phyloP scores from a whole-genome alignment of 2,113 vertebrate genomes.

The Suricata suricatta region DNA sequence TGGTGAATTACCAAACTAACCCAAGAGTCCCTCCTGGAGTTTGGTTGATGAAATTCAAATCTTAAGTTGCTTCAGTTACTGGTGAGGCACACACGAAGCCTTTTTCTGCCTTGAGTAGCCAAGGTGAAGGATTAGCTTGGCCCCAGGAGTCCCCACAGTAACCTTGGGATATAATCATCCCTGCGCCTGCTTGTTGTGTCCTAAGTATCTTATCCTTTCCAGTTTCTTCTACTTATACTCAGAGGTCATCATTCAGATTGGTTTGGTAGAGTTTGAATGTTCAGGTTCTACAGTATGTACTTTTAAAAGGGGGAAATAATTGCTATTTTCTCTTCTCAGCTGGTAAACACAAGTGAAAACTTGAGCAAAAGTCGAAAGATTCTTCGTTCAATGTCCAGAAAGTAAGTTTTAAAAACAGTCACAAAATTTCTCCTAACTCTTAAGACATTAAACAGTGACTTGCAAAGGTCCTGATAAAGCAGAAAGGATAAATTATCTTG shows the following conservation, averaged over 20 bases:
- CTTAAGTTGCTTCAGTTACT: conserved; percentile 25
- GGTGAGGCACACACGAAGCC: neutral
- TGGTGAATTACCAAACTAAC: neutral
- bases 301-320: conserved; percentile 46
- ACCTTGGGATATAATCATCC: neutral
- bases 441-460: conserved; percentile 9
- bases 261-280: neutral
- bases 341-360: conserved; percentile 95
- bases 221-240: neutral
- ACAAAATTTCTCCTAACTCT: neutral
- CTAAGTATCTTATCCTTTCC: neutral
- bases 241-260: conserved; percentile 8
- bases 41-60: conserved; percentile 41
- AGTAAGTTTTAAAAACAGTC: conserved; percentile 85
- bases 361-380: conserved; percentile 95
- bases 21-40: neutral
- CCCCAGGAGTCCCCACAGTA: neutral
- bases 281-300: conserved; percentile 9
- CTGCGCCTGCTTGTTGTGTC: neutral
- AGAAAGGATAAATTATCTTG: neutral
- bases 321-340: conserved; percentile 82
- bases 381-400: conserved; percentile 93
- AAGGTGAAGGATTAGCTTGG: neutral
- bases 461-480: neutral
- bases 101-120: conserved; percentile 25